Evolutionary conservation across 2,888 invertebrate genomes (phyloP).

Genomic region (Esperia sulphurella): DNA sequence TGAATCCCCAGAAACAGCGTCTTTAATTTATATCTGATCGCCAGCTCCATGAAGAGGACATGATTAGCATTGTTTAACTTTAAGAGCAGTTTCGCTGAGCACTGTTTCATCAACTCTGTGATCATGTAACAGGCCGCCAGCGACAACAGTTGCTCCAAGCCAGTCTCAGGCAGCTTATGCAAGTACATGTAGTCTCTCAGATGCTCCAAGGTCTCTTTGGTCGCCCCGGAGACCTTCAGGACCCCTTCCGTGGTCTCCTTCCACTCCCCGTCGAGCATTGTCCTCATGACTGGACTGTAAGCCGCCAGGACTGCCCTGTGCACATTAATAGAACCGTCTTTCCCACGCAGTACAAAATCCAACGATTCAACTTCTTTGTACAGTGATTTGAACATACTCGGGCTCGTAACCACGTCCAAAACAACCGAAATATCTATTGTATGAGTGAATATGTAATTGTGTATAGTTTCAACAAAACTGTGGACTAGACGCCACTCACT

Average conservation of each 20-base stretch:
- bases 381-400: neutral
- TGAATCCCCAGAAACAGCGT: too few relatives aligned
- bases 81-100: too few relatives aligned
- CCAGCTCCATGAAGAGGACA: too few relatives aligned
- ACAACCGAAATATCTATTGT: too few relatives aligned
- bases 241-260: neutral
- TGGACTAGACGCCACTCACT: neutral
- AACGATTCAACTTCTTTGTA: neutral
- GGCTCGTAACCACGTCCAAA: too few relatives aligned
- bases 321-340: neutral
- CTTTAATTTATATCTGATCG: too few relatives aligned
- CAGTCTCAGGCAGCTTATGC: neutral
- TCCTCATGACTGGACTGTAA: neutral
- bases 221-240: neutral
- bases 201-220: neutral
- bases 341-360: neutral
- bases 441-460: too few relatives aligned
- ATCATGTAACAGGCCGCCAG: neutral
- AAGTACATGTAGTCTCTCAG: neutral
- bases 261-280: neutral
- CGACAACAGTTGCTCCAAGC: neutral
- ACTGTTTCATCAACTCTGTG: neutral
- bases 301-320: neutral
- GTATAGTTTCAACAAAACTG: too few relatives aligned
- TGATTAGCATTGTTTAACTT: too few relatives aligned